These are phyloP conservation scores for Noturus placidus DNA, from an alignment of 2,113 vertebrate genomes.

Conservation along the genomic window DNA sequence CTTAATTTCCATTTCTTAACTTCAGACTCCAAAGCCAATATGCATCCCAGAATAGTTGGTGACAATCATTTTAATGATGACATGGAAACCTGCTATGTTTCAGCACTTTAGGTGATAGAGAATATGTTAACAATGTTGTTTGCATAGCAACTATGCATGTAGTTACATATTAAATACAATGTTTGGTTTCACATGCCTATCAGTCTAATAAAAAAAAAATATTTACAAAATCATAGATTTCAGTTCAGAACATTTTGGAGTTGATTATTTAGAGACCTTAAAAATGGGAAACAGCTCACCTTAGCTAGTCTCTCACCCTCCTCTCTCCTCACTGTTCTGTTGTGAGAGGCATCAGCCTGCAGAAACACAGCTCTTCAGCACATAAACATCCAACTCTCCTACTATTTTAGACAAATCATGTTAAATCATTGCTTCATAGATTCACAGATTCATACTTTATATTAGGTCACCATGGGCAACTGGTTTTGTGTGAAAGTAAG, in stretches of 20 bases:
- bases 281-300: constrained; percentile 64
- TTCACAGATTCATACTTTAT: not conserved
- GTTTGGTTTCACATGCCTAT: too few species aligned
- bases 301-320: constrained; percentile 92
- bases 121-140: too few species aligned
- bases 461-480: not conserved
- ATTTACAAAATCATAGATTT: not conserved
- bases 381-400: not conserved
- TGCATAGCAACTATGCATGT: too few species aligned
- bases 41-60: too few species aligned
- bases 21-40: too few species aligned
- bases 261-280: not conserved
- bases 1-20: too few species aligned
- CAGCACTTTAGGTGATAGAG: too few species aligned
- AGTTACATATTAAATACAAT: too few species aligned
- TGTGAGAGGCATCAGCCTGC: constrained; percentile 87
- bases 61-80: too few species aligned
- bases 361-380: constrained; percentile 27
- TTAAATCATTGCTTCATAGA: not conserved
- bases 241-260: not conserved
- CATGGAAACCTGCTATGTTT: too few species aligned
- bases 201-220: too few species aligned
- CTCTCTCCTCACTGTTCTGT: constrained; percentile 86
- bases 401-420: not conserved
- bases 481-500: not conserved